Percentiles rank a stretch among this genome's conserved stretches.
Conservation (phyloP, 2,797 vertebrate genomes). For the Oophaga sylvatica region DNA sequence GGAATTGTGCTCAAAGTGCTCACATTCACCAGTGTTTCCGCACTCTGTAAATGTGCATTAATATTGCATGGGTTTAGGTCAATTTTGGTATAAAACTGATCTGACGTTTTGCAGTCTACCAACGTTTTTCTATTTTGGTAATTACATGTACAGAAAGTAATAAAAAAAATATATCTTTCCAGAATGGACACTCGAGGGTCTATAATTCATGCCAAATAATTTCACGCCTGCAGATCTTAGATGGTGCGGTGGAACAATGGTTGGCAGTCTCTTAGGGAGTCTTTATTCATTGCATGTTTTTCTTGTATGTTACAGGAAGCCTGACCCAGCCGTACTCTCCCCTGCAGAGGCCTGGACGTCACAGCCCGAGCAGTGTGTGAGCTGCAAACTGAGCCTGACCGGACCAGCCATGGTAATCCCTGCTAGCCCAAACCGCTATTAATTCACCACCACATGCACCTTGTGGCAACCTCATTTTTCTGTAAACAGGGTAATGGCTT, state of each 20-base stretch:
- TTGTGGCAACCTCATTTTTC: background rate
- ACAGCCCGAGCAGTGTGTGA: slow-evolving; percentile 85
- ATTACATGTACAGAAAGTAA: background rate
- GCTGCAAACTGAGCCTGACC: slow-evolving; percentile 94
- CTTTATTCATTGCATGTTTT: background rate
- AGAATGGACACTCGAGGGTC: background rate
- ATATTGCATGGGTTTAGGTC: background rate
- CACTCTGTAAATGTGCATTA: background rate
- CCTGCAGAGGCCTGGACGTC: slow-evolving; percentile 41
- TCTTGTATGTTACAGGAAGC: slow-evolving; percentile 23
- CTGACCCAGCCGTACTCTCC: slow-evolving; percentile 6
- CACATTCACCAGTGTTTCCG: background rate
- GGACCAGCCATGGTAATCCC: slow-evolving; percentile 90
- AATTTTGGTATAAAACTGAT: background rate
- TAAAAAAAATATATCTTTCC: background rate
- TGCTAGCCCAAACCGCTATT: background rate
- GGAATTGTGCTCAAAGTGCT: background rate
- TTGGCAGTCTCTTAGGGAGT: background rate
- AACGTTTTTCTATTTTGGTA: background rate
- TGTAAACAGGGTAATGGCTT: background rate
- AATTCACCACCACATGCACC: background rate
- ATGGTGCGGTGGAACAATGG: background rate
- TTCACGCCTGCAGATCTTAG: background rate
- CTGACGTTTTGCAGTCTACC: background rate
- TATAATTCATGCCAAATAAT: slow-evolving; percentile 3